These are phyloP conservation scores for Acronicta alni DNA, from an alignment of 2,888 invertebrate genomes.

Conservation along the genomic window DNA sequence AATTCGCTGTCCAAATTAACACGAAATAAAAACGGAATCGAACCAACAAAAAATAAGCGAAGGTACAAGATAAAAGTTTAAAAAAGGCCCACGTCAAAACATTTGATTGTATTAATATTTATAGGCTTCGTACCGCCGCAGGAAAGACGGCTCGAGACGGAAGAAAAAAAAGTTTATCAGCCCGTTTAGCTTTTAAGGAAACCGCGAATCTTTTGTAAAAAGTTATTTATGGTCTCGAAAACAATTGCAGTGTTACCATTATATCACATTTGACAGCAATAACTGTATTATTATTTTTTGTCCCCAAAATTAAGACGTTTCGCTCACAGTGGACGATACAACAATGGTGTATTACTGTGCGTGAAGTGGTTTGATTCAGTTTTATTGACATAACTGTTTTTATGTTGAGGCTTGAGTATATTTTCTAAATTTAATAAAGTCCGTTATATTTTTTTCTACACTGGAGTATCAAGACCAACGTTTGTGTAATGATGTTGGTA, in stretches of 20 bases:
- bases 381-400: slow-evolving; percentile 60
- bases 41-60: slow-evolving; percentile 86
- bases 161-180: slow-evolving; percentile 88
- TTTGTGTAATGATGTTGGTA: slow-evolving; percentile 14
- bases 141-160: slow-evolving; percentile 78
- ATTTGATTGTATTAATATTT: slow-evolving; percentile 90
- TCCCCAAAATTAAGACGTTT: slow-evolving; percentile 80
- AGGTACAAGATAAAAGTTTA: slow-evolving; percentile 88
- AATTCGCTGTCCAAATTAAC: slow-evolving; percentile 89
- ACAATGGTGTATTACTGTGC: slow-evolving; percentile 72
- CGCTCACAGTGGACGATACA: slow-evolving; percentile 70
- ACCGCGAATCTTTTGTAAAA: slow-evolving; percentile 88
- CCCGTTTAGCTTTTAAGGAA: slow-evolving; percentile 88
- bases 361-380: slow-evolving; percentile 64
- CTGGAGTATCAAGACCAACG: slow-evolving; percentile 2
- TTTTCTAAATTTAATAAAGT: slow-evolving; percentile 39
- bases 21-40: slow-evolving; percentile 88
- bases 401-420: slow-evolving; percentile 45
- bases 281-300: slow-evolving; percentile 84
- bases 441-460: slow-evolving; percentile 42
- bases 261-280: slow-evolving; percentile 88
- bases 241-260: slow-evolving; percentile 88
- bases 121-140: slow-evolving; percentile 85
- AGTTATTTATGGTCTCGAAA: slow-evolving; percentile 87
- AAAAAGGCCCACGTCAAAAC: slow-evolving; percentile 89